phyloP scores from a whole-genome alignment of 2,797 vertebrate species.

The Trachurus trachurus region DNA sequence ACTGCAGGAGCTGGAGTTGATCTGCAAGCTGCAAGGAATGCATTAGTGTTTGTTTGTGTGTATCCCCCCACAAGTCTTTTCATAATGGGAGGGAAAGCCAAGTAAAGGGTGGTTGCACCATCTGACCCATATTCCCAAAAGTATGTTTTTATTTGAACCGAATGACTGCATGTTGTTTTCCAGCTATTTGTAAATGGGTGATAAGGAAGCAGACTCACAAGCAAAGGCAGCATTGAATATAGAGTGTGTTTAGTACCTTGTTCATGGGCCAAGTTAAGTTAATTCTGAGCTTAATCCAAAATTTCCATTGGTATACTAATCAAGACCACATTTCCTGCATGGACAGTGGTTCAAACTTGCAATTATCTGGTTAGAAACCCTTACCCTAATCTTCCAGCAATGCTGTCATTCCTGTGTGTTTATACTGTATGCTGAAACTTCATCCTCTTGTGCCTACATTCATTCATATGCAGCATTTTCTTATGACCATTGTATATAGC shows the following conservation, averaged over 20 bases:
- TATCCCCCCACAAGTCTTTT: not conserved
- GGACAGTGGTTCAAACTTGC: not conserved
- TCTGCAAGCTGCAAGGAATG: conserved; percentile 15
- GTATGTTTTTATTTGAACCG: not conserved
- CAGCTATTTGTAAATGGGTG: not conserved
- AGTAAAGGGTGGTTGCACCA: not conserved
- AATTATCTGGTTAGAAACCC: not conserved
- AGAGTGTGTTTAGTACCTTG: not conserved
- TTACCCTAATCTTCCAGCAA: not conserved
- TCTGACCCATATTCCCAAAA: conserved; percentile 1
- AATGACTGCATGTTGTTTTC: not conserved
- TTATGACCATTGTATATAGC: not conserved
- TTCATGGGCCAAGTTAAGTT: not conserved
- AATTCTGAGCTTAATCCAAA: not conserved
- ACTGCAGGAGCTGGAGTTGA: conserved; percentile 1
- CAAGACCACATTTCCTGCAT: not conserved
- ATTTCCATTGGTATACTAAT: not conserved
- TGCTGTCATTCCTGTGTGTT: not conserved
- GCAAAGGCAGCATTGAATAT: not conserved
- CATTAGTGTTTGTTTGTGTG: not conserved
- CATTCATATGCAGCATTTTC: not conserved
- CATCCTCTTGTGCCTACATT: not conserved
- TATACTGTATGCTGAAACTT: not conserved
- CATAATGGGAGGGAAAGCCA: not conserved
- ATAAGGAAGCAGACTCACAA: not conserved